Conservation (phyloP, 2,113 vertebrate genomes). For the Budorcas taxicolor region DNA sequence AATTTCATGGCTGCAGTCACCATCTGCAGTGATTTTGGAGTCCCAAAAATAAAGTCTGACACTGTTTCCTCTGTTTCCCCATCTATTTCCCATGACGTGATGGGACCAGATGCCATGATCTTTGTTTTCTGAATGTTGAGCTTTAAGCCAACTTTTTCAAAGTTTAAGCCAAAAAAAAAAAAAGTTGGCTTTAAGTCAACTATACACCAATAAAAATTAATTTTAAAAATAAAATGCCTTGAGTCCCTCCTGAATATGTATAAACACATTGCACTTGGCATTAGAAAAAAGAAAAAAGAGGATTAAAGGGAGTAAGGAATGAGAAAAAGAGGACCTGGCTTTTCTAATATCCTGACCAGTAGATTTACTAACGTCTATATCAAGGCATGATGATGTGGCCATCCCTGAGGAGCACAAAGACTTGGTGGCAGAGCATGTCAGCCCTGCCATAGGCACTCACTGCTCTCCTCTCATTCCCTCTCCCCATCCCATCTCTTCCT, state of each 20-base stretch:
- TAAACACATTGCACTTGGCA: neutral
- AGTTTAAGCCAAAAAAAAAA: too few species aligned
- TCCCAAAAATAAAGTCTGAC: too few species aligned
- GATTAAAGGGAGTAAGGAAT: neutral
- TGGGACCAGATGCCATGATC: too few species aligned
- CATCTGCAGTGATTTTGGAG: too few species aligned
- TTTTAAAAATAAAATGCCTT: neutral
- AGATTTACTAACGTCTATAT: neutral
- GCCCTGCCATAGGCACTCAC: too few species aligned
- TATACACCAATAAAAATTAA: neutral
- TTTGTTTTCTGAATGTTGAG: too few species aligned
- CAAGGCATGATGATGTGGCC: fast-evolving
- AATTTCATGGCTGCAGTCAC: too few species aligned
- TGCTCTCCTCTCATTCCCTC: neutral
- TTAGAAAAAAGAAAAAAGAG: neutral
- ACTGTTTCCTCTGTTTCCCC: too few species aligned
- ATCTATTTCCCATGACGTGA: too few species aligned
- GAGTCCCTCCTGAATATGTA: neutral
- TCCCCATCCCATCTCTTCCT: neutral
- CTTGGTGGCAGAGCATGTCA: neutral
- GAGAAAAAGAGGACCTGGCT: neutral
- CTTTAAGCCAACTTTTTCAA: too few species aligned
- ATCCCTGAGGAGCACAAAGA: neutral
- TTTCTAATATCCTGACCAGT: neutral
- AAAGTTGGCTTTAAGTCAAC: neutral